Base-by-base conservation (phyloP, 2,113 vertebrate species). In the Sus scrofa region DNA sequence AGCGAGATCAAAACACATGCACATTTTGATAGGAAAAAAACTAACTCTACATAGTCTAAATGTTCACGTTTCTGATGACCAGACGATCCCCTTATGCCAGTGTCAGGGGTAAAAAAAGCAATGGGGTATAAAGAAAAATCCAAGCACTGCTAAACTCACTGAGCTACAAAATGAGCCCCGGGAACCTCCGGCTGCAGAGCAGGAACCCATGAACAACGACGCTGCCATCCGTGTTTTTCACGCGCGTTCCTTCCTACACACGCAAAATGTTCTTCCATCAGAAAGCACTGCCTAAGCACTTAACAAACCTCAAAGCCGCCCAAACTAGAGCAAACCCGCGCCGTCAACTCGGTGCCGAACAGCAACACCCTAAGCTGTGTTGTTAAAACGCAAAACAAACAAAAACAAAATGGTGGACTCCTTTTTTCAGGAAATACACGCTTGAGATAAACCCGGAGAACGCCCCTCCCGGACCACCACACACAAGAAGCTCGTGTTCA, bases 391-490 rank as follows among this genome's bases (percentile, higher is more conserved):
- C 52, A 1, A 70, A 83, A 15, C 27, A 20, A 39, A 50, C n/a
- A 27, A 15, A 75, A 15, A 6, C 52, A 67, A 73, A 58, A 85
- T 15, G 22, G 44, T 10, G 3, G 87, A 74, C 71, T 78, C 30
- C 74, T 7, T 50, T 63, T 12, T 58, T 12, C 2, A 22, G 37
- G 20, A 96, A 89, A 92, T 1, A 34, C 2, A 70, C 54, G 90
- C 52, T 70, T 19, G 39, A 56, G 86, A 79, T 39, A 32, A 91
- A 82, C 62, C 34, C 19, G 34, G 82, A 95, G 79, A 3, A 77
- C 9, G 1, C 0, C 0, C 1, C 18, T 73, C 52, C 13, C 2
- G 0, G 16, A 34, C 14, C 32, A 30, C 50, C 13, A 12, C 1
- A 13, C 54, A 32, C 11, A 7, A 11, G 54, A 37, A 54, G 16